These are phyloP conservation scores for Saxidomus purpurata DNA, from an alignment of 1,140 invertebrate genomes.

Conservation along the genomic window DNA sequence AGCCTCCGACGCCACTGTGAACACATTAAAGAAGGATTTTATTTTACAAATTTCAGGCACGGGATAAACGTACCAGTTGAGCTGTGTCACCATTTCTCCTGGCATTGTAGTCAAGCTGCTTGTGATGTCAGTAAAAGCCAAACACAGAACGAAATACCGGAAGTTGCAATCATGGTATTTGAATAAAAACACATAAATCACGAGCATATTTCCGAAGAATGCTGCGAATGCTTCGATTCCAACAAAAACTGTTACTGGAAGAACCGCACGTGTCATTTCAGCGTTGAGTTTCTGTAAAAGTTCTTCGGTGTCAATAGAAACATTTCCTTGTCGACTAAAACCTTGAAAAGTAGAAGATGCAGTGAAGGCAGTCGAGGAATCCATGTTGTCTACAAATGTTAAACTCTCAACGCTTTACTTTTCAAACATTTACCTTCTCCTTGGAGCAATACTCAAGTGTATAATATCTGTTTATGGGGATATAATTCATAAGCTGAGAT, in stretches of 20 bases:
- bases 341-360: no score
- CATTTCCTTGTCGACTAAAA: not conserved
- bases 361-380: no score
- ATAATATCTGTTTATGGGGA: no score
- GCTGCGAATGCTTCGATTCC: conserved; percentile 67
- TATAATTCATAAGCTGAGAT: no score
- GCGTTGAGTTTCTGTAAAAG: conserved; percentile 59
- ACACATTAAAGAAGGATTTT: conserved; percentile 69
- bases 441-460: no score
- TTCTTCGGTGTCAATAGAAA: conserved; percentile 21
- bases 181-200: conserved; percentile 71
- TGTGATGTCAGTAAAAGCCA: conserved; percentile 73
- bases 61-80: conserved; percentile 75
- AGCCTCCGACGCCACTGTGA: conserved; percentile 71
- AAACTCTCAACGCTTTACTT: no score
- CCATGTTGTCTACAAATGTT: not conserved
- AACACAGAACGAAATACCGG: conserved; percentile 69
- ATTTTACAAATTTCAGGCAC: conserved; percentile 67
- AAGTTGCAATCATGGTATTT: conserved; percentile 64
- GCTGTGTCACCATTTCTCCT: conserved; percentile 75
- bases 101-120: conserved; percentile 74
- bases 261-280: conserved; percentile 57
- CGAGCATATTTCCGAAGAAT: conserved; percentile 71
- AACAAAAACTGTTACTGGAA: conserved; percentile 67
- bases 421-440: no score